phyloP scores from a whole-genome alignment of 2,888 invertebrate species.

The Drosophila borborema region DNA sequence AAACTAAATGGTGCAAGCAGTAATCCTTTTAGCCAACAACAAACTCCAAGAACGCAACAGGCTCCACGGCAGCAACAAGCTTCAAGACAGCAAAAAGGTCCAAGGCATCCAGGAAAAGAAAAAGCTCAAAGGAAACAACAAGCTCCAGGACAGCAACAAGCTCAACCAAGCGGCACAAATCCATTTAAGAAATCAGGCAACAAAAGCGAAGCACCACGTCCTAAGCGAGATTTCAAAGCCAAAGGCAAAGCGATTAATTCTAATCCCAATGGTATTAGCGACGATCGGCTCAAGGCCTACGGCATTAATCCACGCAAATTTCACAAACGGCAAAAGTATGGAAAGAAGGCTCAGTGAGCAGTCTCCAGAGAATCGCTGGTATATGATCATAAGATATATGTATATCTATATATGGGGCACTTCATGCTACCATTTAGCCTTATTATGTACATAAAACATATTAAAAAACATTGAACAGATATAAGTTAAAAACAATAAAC shows the following conservation, averaged over 20 bases:
- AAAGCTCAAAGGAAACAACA: constrained; percentile 45
- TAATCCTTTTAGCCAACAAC: constrained; percentile 26
- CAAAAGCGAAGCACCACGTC: constrained; percentile 8
- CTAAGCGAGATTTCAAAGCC: constrained; percentile 58
- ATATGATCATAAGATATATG: constrained; percentile 16
- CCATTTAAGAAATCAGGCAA: constrained; percentile 57
- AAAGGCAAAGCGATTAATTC: constrained; percentile 42
- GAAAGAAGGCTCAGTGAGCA: constrained; percentile 57
- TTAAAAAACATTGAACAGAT: constrained; percentile 49
- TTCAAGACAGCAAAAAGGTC: constrained; percentile 53
- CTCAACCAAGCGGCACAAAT: constrained; percentile 26
- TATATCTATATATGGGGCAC: constrained; percentile 20
- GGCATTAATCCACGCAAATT: constrained; percentile 96
- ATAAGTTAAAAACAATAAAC: constrained; percentile 24
- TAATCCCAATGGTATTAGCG: constrained; percentile 85
- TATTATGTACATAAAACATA: constrained; percentile 48
- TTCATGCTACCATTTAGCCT: constrained; percentile 10
- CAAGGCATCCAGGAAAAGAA: constrained; percentile 53
- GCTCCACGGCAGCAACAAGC: neutral
- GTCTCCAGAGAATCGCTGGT: neutral
- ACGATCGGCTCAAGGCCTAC: constrained; percentile 94
- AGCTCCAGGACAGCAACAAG: constrained; percentile 56
- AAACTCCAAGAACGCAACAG: neutral
- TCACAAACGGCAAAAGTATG: constrained; percentile 82
- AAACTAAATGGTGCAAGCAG: neutral